phyloP scores from a whole-genome alignment of 2,113 vertebrate genomes.

The Zosterops borbonicus region DNA sequence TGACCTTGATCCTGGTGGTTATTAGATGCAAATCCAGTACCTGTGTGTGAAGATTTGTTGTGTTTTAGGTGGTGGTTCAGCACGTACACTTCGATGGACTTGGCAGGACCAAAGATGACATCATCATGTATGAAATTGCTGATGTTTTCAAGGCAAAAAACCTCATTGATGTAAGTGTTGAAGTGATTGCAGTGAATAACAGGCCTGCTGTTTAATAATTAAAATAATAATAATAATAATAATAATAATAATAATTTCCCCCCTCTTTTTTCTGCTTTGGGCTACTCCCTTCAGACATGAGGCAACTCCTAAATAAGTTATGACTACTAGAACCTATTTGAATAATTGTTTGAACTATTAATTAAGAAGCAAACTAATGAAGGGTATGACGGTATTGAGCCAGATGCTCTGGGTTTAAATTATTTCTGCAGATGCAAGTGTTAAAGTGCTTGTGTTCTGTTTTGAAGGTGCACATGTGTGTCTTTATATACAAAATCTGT shows the following conservation, averaged over 20 bases:
- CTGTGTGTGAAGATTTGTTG: neutral
- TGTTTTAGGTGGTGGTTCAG: constrained; percentile 88
- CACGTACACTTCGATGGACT: constrained; percentile 92
- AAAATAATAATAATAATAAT: too few relatives aligned
- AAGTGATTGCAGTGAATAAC: neutral
- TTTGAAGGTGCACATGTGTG: rapidly evolving
- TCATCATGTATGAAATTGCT: constrained; percentile 90
- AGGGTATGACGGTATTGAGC: neutral
- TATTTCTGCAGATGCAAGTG: neutral
- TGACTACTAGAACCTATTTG: neutral
- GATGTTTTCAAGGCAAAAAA: constrained; percentile 93
- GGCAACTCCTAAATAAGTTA: neutral
- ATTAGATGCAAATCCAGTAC: neutral
- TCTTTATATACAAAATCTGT: neutral
- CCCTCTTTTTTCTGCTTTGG: neutral
- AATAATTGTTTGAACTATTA: neutral
- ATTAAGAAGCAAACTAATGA: neutral
- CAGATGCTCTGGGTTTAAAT: neutral
- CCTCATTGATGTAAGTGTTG: constrained; percentile 90
- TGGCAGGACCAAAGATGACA: constrained; percentile 92
- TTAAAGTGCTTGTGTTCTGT: neutral
- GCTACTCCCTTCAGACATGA: neutral
- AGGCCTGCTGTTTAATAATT: neutral
- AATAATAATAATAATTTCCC: too few relatives aligned
- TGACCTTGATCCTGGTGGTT: rapidly evolving